Base-by-base conservation (phyloP, 2,797 vertebrate genomes). In the Kryptolebias ocellatus region DNA sequence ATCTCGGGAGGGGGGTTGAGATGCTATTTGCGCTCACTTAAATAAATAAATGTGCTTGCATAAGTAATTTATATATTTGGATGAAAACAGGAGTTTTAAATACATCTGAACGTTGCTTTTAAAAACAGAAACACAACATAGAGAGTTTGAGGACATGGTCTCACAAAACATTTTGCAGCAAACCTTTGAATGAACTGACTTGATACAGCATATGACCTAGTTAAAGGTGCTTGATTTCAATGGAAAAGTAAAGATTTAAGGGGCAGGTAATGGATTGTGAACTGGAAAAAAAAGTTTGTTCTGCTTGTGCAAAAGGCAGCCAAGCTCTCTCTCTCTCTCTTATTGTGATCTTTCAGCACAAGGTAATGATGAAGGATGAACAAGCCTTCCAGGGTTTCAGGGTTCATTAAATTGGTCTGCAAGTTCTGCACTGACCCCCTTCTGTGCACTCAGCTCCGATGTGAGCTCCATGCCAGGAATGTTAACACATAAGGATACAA, bases 371-470 rank as follows among this genome's bases (percentile, higher is more conserved):
- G 84, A 85, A 81, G 72, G 68, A 79, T 87, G 72, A 86, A 88
- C 78, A 42, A 73, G 85, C 69, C 74, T 86, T 78, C 67, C 62
- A 79, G 87, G 80, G 87, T 90, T 91, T 68, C 63, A 80, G 87
- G 81, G 88, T 90, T 91, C 85, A 88, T 58, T 77, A 87, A 85
- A 88, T 91, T 90, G 81, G 69, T 84, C 82, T 80, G 64, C 70
- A 64, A 73, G 74, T 73, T 72, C 81, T 74, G 74, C 44, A 57
- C 64, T 88, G 75, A 80, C 78, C 74, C 81, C 85, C 74, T 78
- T 69, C 68, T 44, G 70, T 77, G 82, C 79, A 75, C 81, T 83
- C 74, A 83, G 75, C 80, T 81, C 84, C 49, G 56, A 84, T 81
- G 74, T 79, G 82, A 85, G 78, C 82, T 78, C 46, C 78, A 74